Evolutionary conservation across 2,888 invertebrate species (phyloP).

Genomic region (Panopea generosa): DNA sequence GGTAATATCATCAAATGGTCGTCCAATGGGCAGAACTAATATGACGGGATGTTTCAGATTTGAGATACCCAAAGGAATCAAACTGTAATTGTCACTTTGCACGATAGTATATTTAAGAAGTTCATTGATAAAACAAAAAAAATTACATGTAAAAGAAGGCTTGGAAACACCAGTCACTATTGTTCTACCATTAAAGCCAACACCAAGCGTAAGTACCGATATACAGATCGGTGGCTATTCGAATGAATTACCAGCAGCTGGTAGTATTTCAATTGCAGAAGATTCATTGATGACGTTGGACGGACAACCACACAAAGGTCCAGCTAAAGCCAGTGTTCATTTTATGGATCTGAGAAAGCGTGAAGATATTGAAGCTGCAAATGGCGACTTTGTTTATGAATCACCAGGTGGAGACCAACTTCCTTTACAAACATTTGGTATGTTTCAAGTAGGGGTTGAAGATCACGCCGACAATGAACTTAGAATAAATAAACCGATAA

Average conservation of each 20-base stretch:
- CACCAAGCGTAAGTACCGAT: conserved; percentile 18
- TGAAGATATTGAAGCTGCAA: conserved; percentile 38
- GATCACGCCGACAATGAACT: conserved; percentile 28
- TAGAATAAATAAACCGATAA: conserved; percentile 32
- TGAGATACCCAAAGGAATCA: conserved; percentile 23
- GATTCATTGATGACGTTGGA: conserved; percentile 34
- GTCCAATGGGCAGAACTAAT: conserved; percentile 17
- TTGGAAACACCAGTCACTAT: conserved; percentile 1
- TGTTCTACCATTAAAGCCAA: conserved; percentile 38
- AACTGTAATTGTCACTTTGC: conserved; percentile 25
- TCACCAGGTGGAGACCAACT: conserved; percentile 19
- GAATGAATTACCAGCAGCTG: conserved; percentile 10
- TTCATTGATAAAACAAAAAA: conserved; percentile 40
- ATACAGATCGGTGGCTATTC: conserved; percentile 27
- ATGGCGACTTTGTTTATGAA: conserved; percentile 42
- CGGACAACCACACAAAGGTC: conserved; percentile 26
- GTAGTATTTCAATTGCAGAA: conserved; percentile 28
- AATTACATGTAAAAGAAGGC: conserved; percentile 17
- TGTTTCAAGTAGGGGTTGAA: conserved; percentile 39
- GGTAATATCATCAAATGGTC: conserved; percentile 12
- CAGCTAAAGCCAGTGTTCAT: conserved; percentile 33
- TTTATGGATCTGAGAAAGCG: conserved; percentile 45
- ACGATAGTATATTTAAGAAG: conserved; percentile 26
- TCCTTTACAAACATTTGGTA: conserved; percentile 48
- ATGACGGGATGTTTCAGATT: conserved; percentile 41